Base-by-base conservation (phyloP, 1,140 invertebrate species). In the Drosophila littoralis region DNA sequence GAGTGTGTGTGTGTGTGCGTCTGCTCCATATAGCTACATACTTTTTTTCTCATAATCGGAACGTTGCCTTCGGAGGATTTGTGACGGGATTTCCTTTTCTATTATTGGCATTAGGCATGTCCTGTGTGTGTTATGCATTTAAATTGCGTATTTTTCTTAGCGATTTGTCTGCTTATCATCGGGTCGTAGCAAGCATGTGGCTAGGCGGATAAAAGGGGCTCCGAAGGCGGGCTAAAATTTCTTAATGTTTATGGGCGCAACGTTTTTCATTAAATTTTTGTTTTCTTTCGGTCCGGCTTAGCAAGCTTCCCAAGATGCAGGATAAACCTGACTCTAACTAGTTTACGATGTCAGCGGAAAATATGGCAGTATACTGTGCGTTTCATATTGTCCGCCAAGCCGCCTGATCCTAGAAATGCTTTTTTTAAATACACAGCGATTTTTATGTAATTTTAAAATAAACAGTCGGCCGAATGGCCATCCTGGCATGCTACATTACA, bases 71-170 rank as follows among this genome's bases (percentile, higher is more conserved):
- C 71, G 73, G 79, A 89, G 91, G 91, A 92, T 92, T 92, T 92
- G 89, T 92, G 90, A 89, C 81, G 85, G 91, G 91, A 92, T 92
- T 92, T 92, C 91, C 91, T 92, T 91, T 92, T 92, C 91, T 92
- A 92, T 92, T 92, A 92, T 92, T 92, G 91, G 91, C 91, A 92
- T 92, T 92, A 92, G 91, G 88, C 90, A 91, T 92, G 90, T 91
- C 91, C 91, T 92, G 79, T 91, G 90, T 92, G 91, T 92, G 91
- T 92, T 92, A 92, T 92, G 91, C 91, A 92, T 92, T 92, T 92
- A 92, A 92, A 92, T 92, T 92, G 91, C 91, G 91, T 92, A 92
- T 92, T 92, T 92, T 92, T 92, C 88, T 91, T 85, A 91, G 84
- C 90, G 86, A 91, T 91, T 91, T 91, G 90, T 91, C 90, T 91